Conservation (phyloP, 2,113 vertebrate species). For the Elanus axillaris region DNA sequence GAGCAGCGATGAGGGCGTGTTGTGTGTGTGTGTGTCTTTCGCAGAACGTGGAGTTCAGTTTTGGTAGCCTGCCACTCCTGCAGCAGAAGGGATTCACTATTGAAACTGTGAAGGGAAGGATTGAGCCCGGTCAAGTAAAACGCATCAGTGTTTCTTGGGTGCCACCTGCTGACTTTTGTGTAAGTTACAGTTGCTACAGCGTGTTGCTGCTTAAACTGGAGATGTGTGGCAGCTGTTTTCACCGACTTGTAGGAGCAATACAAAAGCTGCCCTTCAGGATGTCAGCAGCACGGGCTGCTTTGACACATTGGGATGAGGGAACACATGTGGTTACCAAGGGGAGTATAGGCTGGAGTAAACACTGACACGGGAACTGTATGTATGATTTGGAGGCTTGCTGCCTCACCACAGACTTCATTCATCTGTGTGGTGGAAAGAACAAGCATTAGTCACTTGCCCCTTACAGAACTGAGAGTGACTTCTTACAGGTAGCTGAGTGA, state of each 20-base stretch:
- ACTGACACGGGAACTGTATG: fast-evolving
- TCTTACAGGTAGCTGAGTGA: neutral
- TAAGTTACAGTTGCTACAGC: slow-evolving; percentile 41
- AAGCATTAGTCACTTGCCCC: neutral
- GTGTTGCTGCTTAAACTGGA: too few species aligned
- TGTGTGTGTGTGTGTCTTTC: neutral
- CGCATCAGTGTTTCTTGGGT: slow-evolving; percentile 81
- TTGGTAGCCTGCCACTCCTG: slow-evolving; percentile 63
- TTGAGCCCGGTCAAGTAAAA: slow-evolving; percentile 75
- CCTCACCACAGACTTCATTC: neutral
- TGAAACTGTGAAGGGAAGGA: slow-evolving; percentile 63
- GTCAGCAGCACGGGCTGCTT: neutral
- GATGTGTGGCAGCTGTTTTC: neutral
- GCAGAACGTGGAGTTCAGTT: slow-evolving; percentile 77
- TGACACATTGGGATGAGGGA: neutral
- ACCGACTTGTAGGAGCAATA: neutral
- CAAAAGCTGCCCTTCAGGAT: neutral
- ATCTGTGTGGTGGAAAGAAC: neutral
- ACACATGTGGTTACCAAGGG: neutral
- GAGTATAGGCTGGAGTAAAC: neutral
- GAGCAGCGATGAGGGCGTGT: neutral
- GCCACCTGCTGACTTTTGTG: slow-evolving; percentile 76
- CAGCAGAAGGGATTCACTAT: slow-evolving; percentile 82
- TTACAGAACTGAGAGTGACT: neutral
- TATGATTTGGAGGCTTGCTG: neutral